A percentile compares a stretch with the other conserved stretches of the same genome.
Conservation (phyloP, 2,888 invertebrate genomes). For the Priocnemis perturbator region DNA sequence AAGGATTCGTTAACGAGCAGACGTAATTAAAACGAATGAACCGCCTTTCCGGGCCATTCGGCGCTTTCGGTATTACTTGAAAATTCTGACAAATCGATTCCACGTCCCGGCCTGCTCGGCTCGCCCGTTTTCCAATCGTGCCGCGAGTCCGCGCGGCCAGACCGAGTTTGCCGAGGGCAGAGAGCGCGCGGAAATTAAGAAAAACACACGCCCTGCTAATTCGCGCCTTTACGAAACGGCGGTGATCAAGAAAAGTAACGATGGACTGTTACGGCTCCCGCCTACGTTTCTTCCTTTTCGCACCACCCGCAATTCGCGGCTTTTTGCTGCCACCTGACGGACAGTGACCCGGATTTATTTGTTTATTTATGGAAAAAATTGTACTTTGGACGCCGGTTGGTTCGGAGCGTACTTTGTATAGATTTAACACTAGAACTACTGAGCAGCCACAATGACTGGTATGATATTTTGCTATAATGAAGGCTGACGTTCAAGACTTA, state of each 20-base stretch:
- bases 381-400: no score
- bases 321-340: no score
- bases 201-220: constrained; percentile 39
- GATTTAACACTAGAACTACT: no score
- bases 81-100: constrained; percentile 57
- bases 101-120: constrained; percentile 13
- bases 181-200: constrained; percentile 42
- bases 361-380: no score
- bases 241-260: constrained; percentile 7
- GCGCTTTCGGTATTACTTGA: constrained; percentile 40
- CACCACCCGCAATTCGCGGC: no score
- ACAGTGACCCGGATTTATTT: no score
- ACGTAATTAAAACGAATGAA: constrained; percentile 56
- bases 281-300: neutral
- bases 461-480: no score
- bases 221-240: constrained; percentile 10
- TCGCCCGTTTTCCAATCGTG: constrained; percentile 1
- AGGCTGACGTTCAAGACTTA: no score
- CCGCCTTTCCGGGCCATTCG: constrained; percentile 10
- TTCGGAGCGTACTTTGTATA: no score
- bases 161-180: neutral
- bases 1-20: constrained; percentile 52
- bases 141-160: no score
- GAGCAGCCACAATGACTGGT: no score
- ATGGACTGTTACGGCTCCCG: neutral